These are phyloP conservation scores for Parauchenoglanis punctatus DNA, from an alignment of 2,797 vertebrate species.

Conservation along the genomic window DNA sequence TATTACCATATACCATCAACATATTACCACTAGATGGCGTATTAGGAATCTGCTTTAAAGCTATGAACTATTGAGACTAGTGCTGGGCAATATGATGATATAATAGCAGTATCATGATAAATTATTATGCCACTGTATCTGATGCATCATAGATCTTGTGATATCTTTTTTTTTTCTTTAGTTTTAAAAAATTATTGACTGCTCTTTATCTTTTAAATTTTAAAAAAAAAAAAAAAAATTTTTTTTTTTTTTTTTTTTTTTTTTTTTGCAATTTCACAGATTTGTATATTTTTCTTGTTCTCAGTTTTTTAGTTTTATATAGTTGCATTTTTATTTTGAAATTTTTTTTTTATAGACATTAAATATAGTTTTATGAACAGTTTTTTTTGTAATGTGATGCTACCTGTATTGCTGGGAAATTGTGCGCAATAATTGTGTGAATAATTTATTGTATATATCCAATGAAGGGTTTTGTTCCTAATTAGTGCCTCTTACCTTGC, in stretches of 20 bases:
- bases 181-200: too few relatives aligned
- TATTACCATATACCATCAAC: too few relatives aligned
- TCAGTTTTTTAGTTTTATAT: not conserved
- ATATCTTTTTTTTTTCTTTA: not conserved
- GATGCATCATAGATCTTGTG: not conserved
- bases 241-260: not conserved
- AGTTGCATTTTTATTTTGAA: not conserved
- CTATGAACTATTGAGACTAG: not conserved
- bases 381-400: not conserved
- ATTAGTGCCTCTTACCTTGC: not conserved
- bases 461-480: not conserved
- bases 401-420: not conserved
- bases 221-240: not conserved
- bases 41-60: not conserved
- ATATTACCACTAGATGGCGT: not conserved
- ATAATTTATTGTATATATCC: too few relatives aligned
- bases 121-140: not conserved
- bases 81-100: not conserved
- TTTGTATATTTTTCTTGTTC: not conserved
- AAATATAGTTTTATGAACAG: not conserved
- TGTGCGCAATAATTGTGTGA: not conserved
- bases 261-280: not conserved
- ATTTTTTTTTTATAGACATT: not conserved
- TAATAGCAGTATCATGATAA: not conserved
- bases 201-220: too few relatives aligned